Percentiles rank a stretch among this genome's conserved stretches.
These are phyloP conservation scores for Pyxicephalus adspersus DNA, from an alignment of 2,113 vertebrate species.

Conservation along the genomic window DNA sequence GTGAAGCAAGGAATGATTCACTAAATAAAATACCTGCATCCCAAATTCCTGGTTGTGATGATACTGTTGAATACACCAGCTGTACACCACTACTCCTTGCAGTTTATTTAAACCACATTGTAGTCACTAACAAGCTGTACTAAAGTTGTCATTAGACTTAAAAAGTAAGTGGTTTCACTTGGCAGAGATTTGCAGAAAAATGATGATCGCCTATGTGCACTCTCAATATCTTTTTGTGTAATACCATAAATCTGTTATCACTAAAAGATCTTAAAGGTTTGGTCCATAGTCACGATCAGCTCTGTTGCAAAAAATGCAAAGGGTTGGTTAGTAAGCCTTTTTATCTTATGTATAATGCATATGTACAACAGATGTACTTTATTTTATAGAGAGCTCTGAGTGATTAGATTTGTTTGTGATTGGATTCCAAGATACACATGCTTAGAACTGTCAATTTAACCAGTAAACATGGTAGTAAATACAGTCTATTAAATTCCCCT, in stretches of 20 bases:
- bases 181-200: conserved; percentile 5
- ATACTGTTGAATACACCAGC: too few species aligned
- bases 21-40: too few species aligned
- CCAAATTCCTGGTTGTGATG: too few species aligned
- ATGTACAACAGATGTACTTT: conserved; percentile 36
- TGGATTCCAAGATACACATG: too few species aligned
- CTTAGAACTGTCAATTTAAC: too few species aligned
- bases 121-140: conserved; percentile 3
- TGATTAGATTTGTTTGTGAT: too few species aligned
- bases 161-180: background rate
- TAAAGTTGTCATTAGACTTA: conserved; percentile 15
- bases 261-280: conserved; percentile 21
- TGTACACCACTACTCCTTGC: too few species aligned
- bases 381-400: background rate
- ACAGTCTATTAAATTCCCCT: too few species aligned
- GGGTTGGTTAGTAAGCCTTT: background rate
- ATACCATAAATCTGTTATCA: conserved; percentile 50
- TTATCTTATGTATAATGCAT: conserved; percentile 20
- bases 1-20: too few species aligned
- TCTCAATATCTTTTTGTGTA: conserved; percentile 40
- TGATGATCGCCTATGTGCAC: conserved; percentile 13
- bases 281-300: conserved; percentile 9
- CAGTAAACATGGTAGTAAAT: too few species aligned
- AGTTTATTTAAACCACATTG: background rate
- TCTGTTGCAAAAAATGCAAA: conserved; percentile 24